Evolutionary conservation across 2,797 vertebrate genomes (phyloP).

Genomic region (Telmatherina bonti): DNA sequence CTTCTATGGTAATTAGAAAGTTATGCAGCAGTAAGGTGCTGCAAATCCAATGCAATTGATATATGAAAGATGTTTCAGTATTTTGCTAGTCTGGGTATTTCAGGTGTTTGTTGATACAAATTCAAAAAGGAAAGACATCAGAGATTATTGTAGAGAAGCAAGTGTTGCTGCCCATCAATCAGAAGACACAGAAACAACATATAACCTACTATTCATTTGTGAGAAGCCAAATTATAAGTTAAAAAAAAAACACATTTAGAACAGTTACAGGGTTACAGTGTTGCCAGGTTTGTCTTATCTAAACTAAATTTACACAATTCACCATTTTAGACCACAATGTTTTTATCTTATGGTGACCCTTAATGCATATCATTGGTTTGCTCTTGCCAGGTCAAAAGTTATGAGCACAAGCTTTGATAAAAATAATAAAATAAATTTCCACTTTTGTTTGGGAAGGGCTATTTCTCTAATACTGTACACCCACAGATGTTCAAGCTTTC

Average conservation of each 20-base stretch:
- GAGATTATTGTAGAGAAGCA: not conserved
- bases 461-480: not conserved
- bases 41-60: too few species aligned
- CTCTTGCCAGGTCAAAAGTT: not conserved
- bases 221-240: not conserved
- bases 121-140: not conserved
- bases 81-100: not conserved
- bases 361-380: not conserved
- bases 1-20: too few species aligned
- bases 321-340: not conserved
- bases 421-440: not conserved
- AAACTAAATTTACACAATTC: too few species aligned
- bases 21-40: too few species aligned
- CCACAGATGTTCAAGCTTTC: not conserved
- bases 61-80: too few species aligned
- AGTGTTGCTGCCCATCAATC: not conserved
- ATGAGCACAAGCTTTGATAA: not conserved
- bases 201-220: not conserved
- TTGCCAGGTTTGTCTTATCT: too few species aligned
- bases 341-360: not conserved
- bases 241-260: not conserved
- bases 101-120: not conserved
- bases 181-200: not conserved
- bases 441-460: not conserved
- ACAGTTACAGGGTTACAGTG: too few species aligned